phyloP scores from a whole-genome alignment of 2,888 invertebrate genomes.

The Tillus elongatus region DNA sequence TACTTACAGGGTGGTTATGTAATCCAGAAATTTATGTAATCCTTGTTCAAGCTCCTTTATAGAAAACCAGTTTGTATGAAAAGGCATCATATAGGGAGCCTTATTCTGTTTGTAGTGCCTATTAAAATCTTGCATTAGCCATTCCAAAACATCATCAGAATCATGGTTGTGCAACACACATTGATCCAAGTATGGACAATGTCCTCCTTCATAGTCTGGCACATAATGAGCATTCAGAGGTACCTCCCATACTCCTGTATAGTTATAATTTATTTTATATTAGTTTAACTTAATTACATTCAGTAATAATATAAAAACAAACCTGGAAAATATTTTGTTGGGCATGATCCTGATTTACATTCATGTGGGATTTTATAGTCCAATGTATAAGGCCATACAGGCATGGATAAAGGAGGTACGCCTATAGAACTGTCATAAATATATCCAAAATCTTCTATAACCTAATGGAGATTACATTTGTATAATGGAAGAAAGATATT shows the following conservation, averaged over 20 bases:
- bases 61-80: constrained; percentile 96
- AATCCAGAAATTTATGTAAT: constrained; percentile 76
- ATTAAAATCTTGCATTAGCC: constrained; percentile 83
- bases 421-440: constrained; percentile 90
- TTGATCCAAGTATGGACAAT: constrained; percentile 86
- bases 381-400: constrained; percentile 90
- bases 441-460: constrained; percentile 85
- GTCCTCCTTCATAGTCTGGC: constrained; percentile 81
- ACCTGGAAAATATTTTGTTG: constrained; percentile 81
- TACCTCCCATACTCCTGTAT: constrained; percentile 79
- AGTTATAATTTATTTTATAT: constrained; percentile 8
- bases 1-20: constrained; percentile 64
- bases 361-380: constrained; percentile 90
- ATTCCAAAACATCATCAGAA: constrained; percentile 63
- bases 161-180: constrained; percentile 86
- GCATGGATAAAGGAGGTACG: constrained; percentile 67
- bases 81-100: constrained; percentile 90
- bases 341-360: constrained; percentile 88
- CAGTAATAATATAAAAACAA: constrained; percentile 17
- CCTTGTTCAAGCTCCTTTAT: constrained; percentile 75
- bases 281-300: too few species aligned
- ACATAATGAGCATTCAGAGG: constrained; percentile 85
- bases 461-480: constrained; percentile 45
- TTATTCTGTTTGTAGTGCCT: constrained; percentile 78
- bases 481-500: too few species aligned